Conservation (phyloP, 2,888 invertebrate species). For the Cenopis cana region DNA sequence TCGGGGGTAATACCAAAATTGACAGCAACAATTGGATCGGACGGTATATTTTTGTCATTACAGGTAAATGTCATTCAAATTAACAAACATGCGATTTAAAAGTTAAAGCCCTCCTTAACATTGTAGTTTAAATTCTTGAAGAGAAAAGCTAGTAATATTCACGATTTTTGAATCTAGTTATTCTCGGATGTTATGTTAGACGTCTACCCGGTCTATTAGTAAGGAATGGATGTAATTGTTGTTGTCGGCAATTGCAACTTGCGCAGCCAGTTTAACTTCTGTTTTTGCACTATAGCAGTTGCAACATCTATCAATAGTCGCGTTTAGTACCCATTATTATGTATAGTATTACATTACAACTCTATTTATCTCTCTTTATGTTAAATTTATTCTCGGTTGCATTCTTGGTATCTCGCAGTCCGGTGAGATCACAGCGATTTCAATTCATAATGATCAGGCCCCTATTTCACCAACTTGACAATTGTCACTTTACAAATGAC, state of each 20-base stretch:
- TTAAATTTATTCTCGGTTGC: not conserved
- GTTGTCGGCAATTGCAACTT: constrained; percentile 24
- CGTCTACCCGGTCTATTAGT: constrained; percentile 20
- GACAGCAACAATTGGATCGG: no score
- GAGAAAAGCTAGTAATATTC: not conserved
- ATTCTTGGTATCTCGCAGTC: not conserved
- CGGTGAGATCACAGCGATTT: not conserved
- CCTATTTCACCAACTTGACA: no score
- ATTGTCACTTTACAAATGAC: no score
- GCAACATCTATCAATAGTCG: constrained; percentile 1
- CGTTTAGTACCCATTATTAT: constrained; percentile 2
- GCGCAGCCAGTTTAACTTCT: constrained; percentile 23
- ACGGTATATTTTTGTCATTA: not conserved
- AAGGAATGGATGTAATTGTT: constrained; percentile 27
- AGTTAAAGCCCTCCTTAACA: not conserved
- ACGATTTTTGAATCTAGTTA: constrained; percentile 3
- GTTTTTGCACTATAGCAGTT: constrained; percentile 13
- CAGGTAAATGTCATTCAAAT: not conserved
- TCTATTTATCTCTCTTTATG: not conserved
- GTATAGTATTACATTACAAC: not conserved
- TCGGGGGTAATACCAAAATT: not conserved
- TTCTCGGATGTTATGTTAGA: no score
- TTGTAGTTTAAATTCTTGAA: not conserved
- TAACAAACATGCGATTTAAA: not conserved
- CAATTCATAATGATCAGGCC: no score